A percentile compares a stretch with the other conserved stretches of the same genome.
phyloP scores from a whole-genome alignment of 2,888 invertebrate genomes.

The Habroteleia sp. region DNA sequence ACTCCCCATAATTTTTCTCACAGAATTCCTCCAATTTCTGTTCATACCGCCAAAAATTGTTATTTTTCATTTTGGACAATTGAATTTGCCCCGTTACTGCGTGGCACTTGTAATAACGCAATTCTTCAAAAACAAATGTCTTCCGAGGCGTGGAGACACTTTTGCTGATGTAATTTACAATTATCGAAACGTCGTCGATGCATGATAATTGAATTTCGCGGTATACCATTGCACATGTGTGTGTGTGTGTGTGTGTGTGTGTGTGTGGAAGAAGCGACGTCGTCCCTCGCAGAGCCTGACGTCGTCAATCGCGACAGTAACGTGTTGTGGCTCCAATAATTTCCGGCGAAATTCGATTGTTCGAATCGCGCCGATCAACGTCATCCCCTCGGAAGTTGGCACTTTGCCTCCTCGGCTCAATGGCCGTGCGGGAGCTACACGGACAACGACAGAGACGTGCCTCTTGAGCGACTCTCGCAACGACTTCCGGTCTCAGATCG shows the following conservation, averaged over 20 bases:
- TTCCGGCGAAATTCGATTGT: conserved; percentile 53
- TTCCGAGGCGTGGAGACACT: conserved; percentile 26
- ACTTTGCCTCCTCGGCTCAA: conserved; percentile 54
- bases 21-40: conserved; percentile 6
- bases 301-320: conserved; percentile 7
- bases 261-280: not conserved
- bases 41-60: conserved; percentile 15
- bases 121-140: conserved; percentile 36
- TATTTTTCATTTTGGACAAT: no score
- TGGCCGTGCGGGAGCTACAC: conserved; percentile 38
- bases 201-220: conserved; percentile 34
- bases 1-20: conserved; percentile 8
- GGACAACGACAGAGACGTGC: conserved; percentile 39
- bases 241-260: no score
- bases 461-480: conserved; percentile 51
- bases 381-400: conserved; percentile 55
- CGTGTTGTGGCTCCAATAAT: conserved; percentile 42
- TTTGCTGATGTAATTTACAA: conserved; percentile 21
- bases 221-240: not conserved
- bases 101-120: conserved; percentile 21
- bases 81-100: not conserved
- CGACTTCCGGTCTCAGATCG: conserved; percentile 59
- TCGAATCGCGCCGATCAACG: conserved; percentile 43
- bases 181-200: conserved; percentile 42
- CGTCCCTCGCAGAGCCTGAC: no score